Conservation (phyloP, 2,797 vertebrate species). For the Sardinella longiceps region DNA sequence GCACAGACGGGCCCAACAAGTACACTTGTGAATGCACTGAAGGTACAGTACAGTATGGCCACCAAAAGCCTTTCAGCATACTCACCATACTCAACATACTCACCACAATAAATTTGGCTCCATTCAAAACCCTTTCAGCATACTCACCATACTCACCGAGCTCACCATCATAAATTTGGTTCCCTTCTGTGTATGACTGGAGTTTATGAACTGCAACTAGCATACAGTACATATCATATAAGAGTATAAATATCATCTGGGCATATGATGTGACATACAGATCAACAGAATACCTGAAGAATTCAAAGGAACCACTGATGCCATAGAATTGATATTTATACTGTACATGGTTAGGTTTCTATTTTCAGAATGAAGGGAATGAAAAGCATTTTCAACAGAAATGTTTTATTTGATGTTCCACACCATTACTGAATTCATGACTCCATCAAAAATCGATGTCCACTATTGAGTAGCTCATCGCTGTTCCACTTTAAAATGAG, state of each 20-base stretch:
- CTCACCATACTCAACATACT: neutral
- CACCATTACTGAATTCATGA: neutral
- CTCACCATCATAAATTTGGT: no score
- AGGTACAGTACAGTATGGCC: constrained; percentile 84
- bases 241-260: neutral
- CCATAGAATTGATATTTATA: neutral
- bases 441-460: no score
- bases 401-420: neutral
- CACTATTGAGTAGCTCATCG: no score
- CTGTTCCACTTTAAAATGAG: neutral
- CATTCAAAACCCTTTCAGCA: no score
- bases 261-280: neutral
- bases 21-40: constrained; percentile 94
- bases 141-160: no score
- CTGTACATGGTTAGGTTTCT: neutral
- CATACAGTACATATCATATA: neutral
- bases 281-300: neutral
- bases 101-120: no score
- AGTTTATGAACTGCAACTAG: neutral
- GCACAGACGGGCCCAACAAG: constrained; percentile 90
- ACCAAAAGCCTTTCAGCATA: neutral
- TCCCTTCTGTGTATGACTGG: no score
- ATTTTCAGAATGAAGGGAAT: neutral
- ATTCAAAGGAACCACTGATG: constrained; percentile 26
- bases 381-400: neutral